These are phyloP conservation scores for Stenchaetothrips biformis DNA, from an alignment of 2,888 invertebrate species.

Conservation along the genomic window DNA sequence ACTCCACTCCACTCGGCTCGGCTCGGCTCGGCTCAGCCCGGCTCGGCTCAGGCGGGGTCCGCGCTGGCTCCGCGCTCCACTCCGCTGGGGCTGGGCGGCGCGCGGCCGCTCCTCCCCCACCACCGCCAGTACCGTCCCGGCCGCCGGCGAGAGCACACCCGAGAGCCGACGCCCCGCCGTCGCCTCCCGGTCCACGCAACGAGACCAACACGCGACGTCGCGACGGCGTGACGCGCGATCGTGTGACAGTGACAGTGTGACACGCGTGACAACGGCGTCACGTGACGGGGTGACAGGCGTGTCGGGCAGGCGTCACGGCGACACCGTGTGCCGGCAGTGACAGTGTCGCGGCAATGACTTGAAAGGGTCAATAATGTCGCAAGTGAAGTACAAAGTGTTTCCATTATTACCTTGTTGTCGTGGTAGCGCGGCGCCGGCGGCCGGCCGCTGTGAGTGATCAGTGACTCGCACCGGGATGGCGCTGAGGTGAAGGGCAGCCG, in stretches of 20 bases:
- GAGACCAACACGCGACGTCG: constrained; percentile 5
- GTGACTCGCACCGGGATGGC: no score
- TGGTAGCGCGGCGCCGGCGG: neutral
- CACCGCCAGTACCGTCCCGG: constrained; percentile 20
- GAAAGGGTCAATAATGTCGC: neutral
- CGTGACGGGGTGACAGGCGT: neutral
- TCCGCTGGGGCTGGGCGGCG: constrained; percentile 22
- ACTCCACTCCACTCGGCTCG: no score
- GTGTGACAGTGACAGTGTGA: neutral
- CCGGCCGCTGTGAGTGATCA: neutral
- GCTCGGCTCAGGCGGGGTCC: neutral
- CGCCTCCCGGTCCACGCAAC: constrained; percentile 3
- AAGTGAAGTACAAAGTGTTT: neutral
- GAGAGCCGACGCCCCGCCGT: neutral
- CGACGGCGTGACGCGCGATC: neutral
- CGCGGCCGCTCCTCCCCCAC: no score
- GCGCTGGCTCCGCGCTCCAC: constrained; percentile 14
- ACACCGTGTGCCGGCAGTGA: neutral
- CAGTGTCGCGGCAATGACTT: neutral
- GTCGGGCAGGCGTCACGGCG: constrained; percentile 27
- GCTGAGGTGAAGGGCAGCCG: no score
- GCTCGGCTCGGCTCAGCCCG: neutral
- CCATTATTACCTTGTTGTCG: constrained; percentile 7
- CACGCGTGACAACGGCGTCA: neutral
- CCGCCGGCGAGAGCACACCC: neutral